phyloP scores from a whole-genome alignment of 2,113 vertebrate genomes.

The Dinomys branickii region DNA sequence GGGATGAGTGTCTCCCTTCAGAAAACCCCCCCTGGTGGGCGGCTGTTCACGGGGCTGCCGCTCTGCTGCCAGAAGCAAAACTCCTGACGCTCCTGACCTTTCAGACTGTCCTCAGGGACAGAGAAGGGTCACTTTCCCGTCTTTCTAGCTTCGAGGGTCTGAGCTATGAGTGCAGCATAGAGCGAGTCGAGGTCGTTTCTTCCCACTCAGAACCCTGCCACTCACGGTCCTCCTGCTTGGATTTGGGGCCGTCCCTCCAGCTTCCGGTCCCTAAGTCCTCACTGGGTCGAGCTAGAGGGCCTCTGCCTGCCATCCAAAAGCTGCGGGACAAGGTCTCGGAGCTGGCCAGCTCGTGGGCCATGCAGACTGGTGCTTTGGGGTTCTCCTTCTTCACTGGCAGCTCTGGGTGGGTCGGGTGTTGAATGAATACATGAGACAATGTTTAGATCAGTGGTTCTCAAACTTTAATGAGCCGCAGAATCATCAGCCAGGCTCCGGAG shows the following conservation, averaged over 20 bases:
- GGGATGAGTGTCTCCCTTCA: not conserved
- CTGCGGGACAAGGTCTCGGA: not conserved
- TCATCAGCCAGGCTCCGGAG: not conserved
- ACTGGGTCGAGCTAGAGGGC: not conserved
- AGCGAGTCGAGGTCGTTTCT: not conserved
- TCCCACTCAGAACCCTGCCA: not conserved
- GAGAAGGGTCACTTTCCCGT: not conserved
- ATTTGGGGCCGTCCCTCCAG: not conserved
- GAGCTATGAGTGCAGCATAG: not conserved
- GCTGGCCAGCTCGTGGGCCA: not conserved
- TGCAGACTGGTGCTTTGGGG: not conserved
- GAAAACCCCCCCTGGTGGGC: not conserved
- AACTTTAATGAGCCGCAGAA: not conserved
- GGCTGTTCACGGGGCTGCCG: not conserved
- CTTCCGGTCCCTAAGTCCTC: not conserved
- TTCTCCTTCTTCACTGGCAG: not conserved
- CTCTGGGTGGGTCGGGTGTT: fast-evolving
- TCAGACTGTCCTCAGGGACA: not conserved
- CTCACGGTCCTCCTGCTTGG: not conserved
- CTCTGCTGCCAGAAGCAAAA: not conserved
- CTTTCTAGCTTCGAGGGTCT: not conserved
- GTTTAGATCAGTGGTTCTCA: not conserved
- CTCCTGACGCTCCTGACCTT: not conserved
- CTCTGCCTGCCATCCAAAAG: not conserved
- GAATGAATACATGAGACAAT: not conserved